phyloP scores from a whole-genome alignment of 2,888 invertebrate genomes.

The Drosophila picticornis region DNA sequence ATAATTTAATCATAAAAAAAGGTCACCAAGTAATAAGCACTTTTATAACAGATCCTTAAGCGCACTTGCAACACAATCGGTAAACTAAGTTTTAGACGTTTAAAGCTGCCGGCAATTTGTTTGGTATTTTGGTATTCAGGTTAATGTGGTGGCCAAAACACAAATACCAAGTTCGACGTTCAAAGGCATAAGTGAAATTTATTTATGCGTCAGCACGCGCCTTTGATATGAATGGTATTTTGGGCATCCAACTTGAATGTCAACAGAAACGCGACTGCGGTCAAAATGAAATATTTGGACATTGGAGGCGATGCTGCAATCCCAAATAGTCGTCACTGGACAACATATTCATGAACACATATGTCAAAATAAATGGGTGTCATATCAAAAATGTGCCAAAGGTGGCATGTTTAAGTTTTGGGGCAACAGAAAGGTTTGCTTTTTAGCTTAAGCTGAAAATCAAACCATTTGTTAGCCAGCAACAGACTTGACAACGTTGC shows the following conservation, averaged over 20 bases:
- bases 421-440: constrained; percentile 24
- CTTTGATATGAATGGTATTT: constrained; percentile 63
- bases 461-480: constrained; percentile 74
- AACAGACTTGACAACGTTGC: constrained; percentile 74
- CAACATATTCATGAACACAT: constrained; percentile 1
- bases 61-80: not conserved
- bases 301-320: constrained; percentile 50
- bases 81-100: not conserved
- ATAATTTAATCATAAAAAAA: not conserved
- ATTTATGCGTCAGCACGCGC: constrained; percentile 75
- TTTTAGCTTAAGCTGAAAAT: constrained; percentile 73
- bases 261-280: constrained; percentile 59
- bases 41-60: not conserved
- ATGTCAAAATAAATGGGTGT: constrained; percentile 74
- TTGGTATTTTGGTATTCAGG: not conserved
- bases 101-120: not conserved
- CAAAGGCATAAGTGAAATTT: constrained; percentile 60
- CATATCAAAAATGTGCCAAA: constrained; percentile 78
- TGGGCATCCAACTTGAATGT: constrained; percentile 51
- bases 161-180: constrained; percentile 46
- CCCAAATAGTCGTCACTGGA: constrained; percentile 44
- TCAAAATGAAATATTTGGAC: constrained; percentile 72
- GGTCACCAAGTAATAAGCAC: not conserved
- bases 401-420: constrained; percentile 68
- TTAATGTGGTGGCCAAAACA: constrained; percentile 9